Base-by-base conservation (phyloP, 2,888 invertebrate genomes). In the Plagodis dolabraria region DNA sequence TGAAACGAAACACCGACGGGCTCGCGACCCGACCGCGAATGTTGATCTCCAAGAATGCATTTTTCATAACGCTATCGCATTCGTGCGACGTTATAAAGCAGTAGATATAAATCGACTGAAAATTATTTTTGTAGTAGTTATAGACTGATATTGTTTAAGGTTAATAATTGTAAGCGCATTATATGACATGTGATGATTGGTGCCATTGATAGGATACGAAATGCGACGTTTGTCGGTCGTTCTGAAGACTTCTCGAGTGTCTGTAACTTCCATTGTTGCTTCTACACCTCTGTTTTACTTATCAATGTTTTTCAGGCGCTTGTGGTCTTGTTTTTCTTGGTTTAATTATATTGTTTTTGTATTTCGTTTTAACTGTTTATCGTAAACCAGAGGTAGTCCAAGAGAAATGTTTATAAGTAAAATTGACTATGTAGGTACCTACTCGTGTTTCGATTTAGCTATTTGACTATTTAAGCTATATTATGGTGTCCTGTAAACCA, bases 121-220 rank as follows among this genome's bases (percentile, higher is more conserved):
- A 89, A 87, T 89, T 92, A 92, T 92, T 92, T 92, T 92, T 92
- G 87, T 92, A 92, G 92, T 90, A 90, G 91, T 82, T 64, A 86
- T 92, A 92, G 92, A 92, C 92, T 92, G 92, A 92, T 89, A 90
- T 89, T 82, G 78, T 90, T 89, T 87, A 89, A 82, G 85, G 72
- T 71, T 78, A 74, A 80, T 76, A 78, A 79, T 75, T 76, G 75
- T 86, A 90, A 89, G 90, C 85, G 89, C 91, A 87, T 90, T 90
- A 85, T 89, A 85, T 90, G 83, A 90, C 86, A 89, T 91, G 92
- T 92, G 92, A 92, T 92, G 92, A 89, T 87, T 86, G 92, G 92
- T 92, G 92, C 92, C 92, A 92, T 90, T 91, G 91, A 88, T 92
- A 92, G 91, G 78, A 84, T 89, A 92, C 84, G 89, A 83, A 83